Evolutionary conservation across 2,113 vertebrate species (phyloP).

Genomic region (Cacatua alba): DNA sequence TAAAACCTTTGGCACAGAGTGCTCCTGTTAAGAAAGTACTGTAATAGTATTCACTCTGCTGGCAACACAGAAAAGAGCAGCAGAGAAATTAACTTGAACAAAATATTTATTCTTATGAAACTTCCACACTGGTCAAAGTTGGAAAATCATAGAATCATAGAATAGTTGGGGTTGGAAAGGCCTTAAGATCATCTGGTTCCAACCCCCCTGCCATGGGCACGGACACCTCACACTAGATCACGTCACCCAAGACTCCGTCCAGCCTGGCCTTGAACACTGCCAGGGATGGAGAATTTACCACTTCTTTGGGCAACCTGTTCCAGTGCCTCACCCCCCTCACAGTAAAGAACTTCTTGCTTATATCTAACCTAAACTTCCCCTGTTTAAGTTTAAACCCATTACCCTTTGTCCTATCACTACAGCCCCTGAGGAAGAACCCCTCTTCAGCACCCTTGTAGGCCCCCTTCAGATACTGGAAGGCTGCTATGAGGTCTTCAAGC

Average conservation of each 20-base stretch:
- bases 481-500: too few relatives aligned
- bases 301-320: too few relatives aligned
- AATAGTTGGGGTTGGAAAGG: background rate
- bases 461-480: too few relatives aligned
- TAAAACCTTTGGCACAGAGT: conserved; percentile 62
- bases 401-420: too few relatives aligned
- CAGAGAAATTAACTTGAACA: conserved; percentile 16
- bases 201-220: background rate
- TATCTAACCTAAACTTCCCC: too few relatives aligned
- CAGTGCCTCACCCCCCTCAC: too few relatives aligned
- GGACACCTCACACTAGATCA: background rate
- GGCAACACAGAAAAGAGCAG: background rate
- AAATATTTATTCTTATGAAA: background rate
- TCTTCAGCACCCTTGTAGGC: too few relatives aligned
- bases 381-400: too few relatives aligned
- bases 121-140: background rate
- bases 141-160: background rate
- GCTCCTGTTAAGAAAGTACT: conserved; percentile 46
- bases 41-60: conserved; percentile 33
- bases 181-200: background rate
- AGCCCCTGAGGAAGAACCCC: too few relatives aligned
- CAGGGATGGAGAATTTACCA: too few relatives aligned
- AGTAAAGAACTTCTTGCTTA: too few relatives aligned
- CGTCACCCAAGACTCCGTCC: background rate
- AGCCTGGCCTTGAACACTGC: background rate